Base-by-base conservation (phyloP, 2,888 invertebrate species). In the Tetragonisca angustula region DNA sequence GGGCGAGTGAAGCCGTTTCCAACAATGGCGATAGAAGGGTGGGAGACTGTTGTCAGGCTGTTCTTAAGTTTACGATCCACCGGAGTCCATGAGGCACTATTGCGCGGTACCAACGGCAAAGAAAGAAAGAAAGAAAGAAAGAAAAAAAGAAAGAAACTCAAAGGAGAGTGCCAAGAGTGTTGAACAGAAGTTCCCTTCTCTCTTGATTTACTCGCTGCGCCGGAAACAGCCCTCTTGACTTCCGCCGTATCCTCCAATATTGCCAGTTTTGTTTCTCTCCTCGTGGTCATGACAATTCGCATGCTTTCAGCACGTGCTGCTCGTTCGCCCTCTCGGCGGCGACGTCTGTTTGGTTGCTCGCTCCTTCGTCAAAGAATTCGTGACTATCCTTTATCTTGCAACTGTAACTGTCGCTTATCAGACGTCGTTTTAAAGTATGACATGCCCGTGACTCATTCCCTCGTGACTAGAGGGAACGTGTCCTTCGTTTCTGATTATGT, bases 251-350 rank as follows among this genome's bases (percentile, higher is more conserved):
- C 71, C 72, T 62, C 67, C 71, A 32, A 32, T 32, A 19, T 32
- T 21, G 11, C 32, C 0, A 19, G 62, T 11, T 32, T 2, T 6
- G 4, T 62, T 17, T 62, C 27, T 62, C 27, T 27, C 9, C 19
- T 11, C 62, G 11, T 6, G 6, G n/a, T 43, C 15, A 6, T 36
- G 36, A 65, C n/a, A 67, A 54, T 81, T 86, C 80, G 83, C 77
- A 76, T 85, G 87, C 76, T 78, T 54, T 59, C 64, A 79, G 64
- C 88, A 89, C 88, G 88, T 81, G 88, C 76, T 81, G 88, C 76
- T 61, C 79, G 81, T 82, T 79, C 65, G n/a, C 69, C 50, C 27
- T 62, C 32, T 65, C 81, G 74, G 79, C 9, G 75, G 56, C 50
- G 59, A 19, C 50, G 50, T 61, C 17, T 32, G 21, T 21, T n/a